Percentiles rank a stretch among this genome's conserved stretches.
phyloP scores from a whole-genome alignment of 2,113 vertebrate species.

The Mustela lutreola region DNA sequence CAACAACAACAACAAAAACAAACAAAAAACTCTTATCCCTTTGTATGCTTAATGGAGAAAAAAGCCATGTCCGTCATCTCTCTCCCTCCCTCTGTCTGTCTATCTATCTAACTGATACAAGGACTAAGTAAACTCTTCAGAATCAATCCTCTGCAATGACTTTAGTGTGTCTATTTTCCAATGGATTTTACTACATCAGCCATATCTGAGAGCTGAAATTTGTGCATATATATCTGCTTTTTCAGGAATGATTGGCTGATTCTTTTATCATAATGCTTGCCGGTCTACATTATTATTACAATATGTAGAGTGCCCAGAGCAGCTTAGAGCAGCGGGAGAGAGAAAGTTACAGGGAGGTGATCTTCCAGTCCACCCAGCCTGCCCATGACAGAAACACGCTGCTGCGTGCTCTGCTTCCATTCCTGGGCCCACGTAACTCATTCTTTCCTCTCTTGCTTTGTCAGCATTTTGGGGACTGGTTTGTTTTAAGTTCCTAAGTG shows the following conservation, averaged over 20 bases:
- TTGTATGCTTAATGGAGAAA: not conserved
- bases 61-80: not conserved
- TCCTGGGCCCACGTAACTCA: not conserved
- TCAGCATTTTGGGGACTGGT: not conserved
- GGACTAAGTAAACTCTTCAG: not conserved
- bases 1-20: too few relatives aligned
- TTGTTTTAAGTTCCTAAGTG: not conserved
- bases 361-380: not conserved
- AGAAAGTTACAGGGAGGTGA: not conserved
- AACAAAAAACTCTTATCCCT: not conserved
- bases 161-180: not conserved
- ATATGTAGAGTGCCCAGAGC: not conserved
- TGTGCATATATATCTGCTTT: not conserved
- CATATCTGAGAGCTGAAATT: not conserved
- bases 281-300: not conserved
- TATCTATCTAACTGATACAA: not conserved
- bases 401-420: not conserved
- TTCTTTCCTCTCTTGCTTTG: not conserved
- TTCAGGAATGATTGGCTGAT: not conserved
- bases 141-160: not conserved
- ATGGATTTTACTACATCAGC: not conserved
- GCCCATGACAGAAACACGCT: not conserved
- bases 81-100: not conserved
- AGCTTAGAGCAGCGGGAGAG: not conserved
- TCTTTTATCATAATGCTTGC: not conserved